Conservation (phyloP, 2,797 vertebrate genomes). For the Muscicapa striata region DNA sequence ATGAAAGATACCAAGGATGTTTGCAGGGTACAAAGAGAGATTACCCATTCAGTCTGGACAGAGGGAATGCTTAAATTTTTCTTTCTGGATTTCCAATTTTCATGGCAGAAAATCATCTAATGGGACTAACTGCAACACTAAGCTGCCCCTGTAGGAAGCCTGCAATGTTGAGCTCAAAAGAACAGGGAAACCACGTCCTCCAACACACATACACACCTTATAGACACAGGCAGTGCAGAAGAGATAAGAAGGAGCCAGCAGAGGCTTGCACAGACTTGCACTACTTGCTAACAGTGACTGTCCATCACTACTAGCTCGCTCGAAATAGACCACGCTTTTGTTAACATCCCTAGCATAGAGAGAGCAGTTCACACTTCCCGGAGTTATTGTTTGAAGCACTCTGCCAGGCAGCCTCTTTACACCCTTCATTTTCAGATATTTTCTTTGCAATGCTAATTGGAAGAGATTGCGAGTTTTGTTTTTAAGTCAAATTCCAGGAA, state of each 20-base stretch:
- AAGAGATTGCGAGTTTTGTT: slow-evolving; percentile 41
- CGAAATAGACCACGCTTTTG: slow-evolving; percentile 47
- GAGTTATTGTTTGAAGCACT: slow-evolving; percentile 62
- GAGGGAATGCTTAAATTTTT: background rate
- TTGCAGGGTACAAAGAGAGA: background rate
- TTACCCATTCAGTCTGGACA: background rate
- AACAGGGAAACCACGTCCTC: background rate
- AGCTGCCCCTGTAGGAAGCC: background rate
- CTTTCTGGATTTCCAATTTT: background rate
- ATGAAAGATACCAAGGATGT: background rate
- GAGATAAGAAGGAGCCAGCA: slow-evolving; percentile 41
- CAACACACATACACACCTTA: background rate
- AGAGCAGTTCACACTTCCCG: slow-evolving; percentile 62
- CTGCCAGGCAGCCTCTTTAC: slow-evolving; percentile 57
- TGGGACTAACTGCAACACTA: background rate
- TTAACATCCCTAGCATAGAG: slow-evolving; percentile 24
- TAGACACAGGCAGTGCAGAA: background rate
- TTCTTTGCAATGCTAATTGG: slow-evolving; percentile 72
- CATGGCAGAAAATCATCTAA: background rate
- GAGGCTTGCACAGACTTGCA: slow-evolving; percentile 44
- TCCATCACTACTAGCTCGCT: background rate
- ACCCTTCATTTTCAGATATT: slow-evolving; percentile 56
- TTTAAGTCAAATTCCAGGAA: slow-evolving; percentile 65
- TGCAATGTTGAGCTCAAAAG: background rate
- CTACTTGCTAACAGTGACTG: background rate